Evolutionary conservation across 2,797 vertebrate genomes (phyloP).

Genomic region (Halcyon badia): DNA sequence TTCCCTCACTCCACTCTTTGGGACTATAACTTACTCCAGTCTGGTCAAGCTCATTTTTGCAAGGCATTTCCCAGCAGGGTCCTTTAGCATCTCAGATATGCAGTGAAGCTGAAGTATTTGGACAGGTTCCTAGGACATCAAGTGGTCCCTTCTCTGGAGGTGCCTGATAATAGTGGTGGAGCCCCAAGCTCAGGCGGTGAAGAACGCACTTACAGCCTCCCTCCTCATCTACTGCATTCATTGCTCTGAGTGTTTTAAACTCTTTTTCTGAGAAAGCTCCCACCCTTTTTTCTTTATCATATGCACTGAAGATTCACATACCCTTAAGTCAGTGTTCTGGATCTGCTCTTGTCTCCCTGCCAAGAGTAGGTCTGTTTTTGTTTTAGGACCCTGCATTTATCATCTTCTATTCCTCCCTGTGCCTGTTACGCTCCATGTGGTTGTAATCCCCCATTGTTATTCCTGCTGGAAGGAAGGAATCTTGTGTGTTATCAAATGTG

Average conservation of each 20-base stretch:
- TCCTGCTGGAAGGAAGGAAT: slow-evolving; percentile 3
- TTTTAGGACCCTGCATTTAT: not conserved
- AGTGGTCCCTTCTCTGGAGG: not conserved
- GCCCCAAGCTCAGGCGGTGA: not conserved
- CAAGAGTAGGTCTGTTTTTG: not conserved
- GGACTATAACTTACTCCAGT: not conserved
- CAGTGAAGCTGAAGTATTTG: not conserved
- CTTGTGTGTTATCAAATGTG: not conserved
- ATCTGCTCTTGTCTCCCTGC: not conserved
- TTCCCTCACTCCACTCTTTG: not conserved
- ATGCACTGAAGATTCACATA: not conserved
- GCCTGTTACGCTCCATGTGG: not conserved
- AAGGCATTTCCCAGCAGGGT: not conserved
- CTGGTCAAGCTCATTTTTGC: not conserved
- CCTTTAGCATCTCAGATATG: not conserved
- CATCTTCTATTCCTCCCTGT: not conserved
- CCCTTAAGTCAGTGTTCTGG: not conserved
- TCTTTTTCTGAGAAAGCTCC: not conserved
- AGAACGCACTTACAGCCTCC: not conserved
- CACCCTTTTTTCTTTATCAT: not conserved
- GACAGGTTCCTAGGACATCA: not conserved
- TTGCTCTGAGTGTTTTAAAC: not conserved
- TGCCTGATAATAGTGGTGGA: not conserved
- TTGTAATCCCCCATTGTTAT: not conserved
- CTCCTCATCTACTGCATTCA: not conserved